phyloP scores from a whole-genome alignment of 1,140 invertebrate species.

The Andricus grossulariae region DNA sequence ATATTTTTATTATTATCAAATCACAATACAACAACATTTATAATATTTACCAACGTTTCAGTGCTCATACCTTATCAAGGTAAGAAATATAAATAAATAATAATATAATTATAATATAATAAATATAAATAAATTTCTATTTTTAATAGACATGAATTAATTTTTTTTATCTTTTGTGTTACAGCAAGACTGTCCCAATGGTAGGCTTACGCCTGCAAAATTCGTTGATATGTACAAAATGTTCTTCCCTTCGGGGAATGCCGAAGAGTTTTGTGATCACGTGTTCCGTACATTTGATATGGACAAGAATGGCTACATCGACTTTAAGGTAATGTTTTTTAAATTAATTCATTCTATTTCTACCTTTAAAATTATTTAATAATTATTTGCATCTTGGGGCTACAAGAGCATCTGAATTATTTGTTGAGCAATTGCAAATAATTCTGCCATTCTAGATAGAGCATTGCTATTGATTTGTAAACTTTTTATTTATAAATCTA shows the following conservation, averaged over 20 bases:
- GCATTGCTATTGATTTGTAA: no score
- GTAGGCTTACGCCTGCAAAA: conserved; percentile 96
- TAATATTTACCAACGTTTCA: no score
- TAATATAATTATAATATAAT: no score
- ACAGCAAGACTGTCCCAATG: conserved; percentile 99
- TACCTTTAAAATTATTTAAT: conserved; percentile 18
- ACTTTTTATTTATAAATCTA: no score
- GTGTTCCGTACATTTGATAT: conserved; percentile 99
- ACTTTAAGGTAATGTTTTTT: conserved; percentile 88
- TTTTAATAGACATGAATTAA: no score
- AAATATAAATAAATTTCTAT: no score
- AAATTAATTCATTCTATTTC: conserved; percentile 32
- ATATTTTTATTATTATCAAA: no score
- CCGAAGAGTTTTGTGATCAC: conserved; percentile 99
- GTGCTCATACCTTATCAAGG: no score
- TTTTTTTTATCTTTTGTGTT: conserved; percentile 70
- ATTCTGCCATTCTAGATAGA: no score
- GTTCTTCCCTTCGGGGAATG: conserved; percentile 99
- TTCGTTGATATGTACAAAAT: conserved; percentile 99
- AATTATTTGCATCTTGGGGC: conserved; percentile 10
- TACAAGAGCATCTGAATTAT: not conserved
- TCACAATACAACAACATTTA: no score
- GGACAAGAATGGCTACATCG: conserved; percentile 99
- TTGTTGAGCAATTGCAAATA: no score
- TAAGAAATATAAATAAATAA: no score